Conservation (phyloP, 2,113 vertebrate species). For the Hemibagrus wyckioides region DNA sequence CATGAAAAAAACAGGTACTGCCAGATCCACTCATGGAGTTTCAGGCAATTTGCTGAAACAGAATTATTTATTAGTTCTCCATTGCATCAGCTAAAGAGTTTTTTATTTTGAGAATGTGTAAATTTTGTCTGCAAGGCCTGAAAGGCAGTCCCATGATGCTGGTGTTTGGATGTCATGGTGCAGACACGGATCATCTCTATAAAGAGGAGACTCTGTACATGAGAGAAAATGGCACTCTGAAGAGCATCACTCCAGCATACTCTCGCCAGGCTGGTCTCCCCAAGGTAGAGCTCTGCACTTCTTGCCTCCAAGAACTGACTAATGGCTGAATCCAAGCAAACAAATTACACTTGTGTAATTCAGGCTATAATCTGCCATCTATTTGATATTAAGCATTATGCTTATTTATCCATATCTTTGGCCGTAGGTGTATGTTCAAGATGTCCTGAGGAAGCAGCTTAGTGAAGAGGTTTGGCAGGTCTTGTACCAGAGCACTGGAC, state of each 20-base stretch:
- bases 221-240: constrained; percentile 71
- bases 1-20: constrained; percentile 73
- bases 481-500: constrained; percentile 68
- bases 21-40: not conserved
- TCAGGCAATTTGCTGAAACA: not conserved
- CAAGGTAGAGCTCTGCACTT: constrained; percentile 67
- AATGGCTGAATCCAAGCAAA: not conserved
- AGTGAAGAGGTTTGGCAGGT: constrained; percentile 60
- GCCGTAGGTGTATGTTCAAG: constrained; percentile 80
- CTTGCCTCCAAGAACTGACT: too few relatives aligned
- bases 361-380: too few relatives aligned
- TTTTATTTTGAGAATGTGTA: not conserved
- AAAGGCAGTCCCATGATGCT: constrained; percentile 68
- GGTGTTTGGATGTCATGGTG: constrained; percentile 77
- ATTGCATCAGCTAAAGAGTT: not conserved
- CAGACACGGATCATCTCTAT: constrained; percentile 79
- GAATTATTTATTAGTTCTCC: not conserved
- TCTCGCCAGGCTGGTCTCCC: constrained; percentile 75
- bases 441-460: constrained; percentile 72
- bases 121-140: constrained; percentile 41
- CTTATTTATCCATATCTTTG: not conserved
- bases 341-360: not conserved
- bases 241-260: constrained; percentile 73
- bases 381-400: not conserved
- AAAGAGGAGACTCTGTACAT: constrained; percentile 75